These are phyloP conservation scores for Bubo scandiacus DNA, from an alignment of 2,113 vertebrate species.

Conservation along the genomic window DNA sequence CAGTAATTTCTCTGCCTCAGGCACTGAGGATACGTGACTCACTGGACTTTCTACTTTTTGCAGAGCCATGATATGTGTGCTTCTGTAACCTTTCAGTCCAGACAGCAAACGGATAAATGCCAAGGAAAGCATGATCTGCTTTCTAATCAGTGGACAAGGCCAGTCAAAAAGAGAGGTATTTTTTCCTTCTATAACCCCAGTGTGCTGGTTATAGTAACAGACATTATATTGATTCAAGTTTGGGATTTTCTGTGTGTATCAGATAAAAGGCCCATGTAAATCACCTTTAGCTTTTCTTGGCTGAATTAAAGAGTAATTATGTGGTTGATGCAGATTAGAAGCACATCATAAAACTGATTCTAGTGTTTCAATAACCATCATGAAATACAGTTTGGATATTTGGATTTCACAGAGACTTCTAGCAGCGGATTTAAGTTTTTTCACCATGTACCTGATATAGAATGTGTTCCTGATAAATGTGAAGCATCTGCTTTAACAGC, in stretches of 20 bases:
- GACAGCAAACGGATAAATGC: conserved; percentile 41
- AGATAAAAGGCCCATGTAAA: not conserved
- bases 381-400: not conserved
- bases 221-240: not conserved
- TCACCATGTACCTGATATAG: not conserved
- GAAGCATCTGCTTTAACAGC: not conserved
- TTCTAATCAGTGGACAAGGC: conserved; percentile 29
- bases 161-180: not conserved
- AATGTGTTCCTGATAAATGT: not conserved
- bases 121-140: conserved; percentile 39
- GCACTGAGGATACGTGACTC: not conserved
- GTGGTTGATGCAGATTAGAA: not conserved
- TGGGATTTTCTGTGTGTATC: not conserved
- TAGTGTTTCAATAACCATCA: not conserved
- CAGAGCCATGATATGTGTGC: not conserved
- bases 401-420: not conserved
- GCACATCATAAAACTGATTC: not conserved
- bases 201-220: not conserved
- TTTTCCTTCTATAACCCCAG: not conserved
- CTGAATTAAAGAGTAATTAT: not conserved
- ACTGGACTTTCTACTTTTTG: conserved; percentile 1
- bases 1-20: conserved; percentile 13
- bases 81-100: conserved; percentile 42
- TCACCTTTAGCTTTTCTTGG: not conserved
- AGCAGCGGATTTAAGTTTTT: not conserved